Percentiles rank a stretch among this genome's conserved stretches.
Evolutionary conservation across 2,113 vertebrate species (phyloP).

Genomic region (Rhizomys pruinosus): DNA sequence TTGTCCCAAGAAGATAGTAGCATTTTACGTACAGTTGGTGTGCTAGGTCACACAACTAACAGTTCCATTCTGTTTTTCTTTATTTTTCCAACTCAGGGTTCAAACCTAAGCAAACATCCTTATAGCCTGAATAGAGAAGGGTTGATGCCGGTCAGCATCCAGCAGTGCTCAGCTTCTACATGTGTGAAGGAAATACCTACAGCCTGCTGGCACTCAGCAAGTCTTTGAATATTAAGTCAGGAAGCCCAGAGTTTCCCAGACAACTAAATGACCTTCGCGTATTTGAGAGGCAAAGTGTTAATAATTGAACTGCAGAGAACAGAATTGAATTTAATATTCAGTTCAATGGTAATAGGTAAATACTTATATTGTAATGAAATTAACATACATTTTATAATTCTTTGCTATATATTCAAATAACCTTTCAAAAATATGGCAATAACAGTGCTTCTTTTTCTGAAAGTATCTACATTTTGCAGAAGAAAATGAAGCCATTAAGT

Average conservation of each 20-base stretch:
- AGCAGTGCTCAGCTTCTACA: slow-evolving; percentile 2
- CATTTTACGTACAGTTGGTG: slow-evolving; percentile 51
- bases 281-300: slow-evolving; percentile 53
- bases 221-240: slow-evolving; percentile 45
- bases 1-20: slow-evolving; percentile 25
- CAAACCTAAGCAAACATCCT: slow-evolving; percentile 6
- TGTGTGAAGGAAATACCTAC: not conserved
- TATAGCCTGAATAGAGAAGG: slow-evolving; percentile 46
- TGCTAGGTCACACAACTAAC: slow-evolving; percentile 25
- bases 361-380: slow-evolving; percentile 22
- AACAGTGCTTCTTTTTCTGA: not conserved
- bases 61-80: not conserved
- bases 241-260: slow-evolving; percentile 13
- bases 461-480: not conserved
- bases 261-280: slow-evolving; percentile 39
- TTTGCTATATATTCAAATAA: not conserved
- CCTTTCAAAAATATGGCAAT: not conserved
- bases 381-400: not conserved
- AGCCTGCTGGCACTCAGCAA: slow-evolving; percentile 1
- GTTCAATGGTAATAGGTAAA: slow-evolving; percentile 50
- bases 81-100: slow-evolving; percentile 48
- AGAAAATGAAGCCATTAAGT: not conserved
- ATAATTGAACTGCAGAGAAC: slow-evolving; percentile 48
- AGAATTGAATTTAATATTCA: slow-evolving; percentile 50
- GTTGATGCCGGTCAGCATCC: not conserved